phyloP scores from a whole-genome alignment of 1,140 invertebrate genomes.

The Zeugodacus cucurbitae region DNA sequence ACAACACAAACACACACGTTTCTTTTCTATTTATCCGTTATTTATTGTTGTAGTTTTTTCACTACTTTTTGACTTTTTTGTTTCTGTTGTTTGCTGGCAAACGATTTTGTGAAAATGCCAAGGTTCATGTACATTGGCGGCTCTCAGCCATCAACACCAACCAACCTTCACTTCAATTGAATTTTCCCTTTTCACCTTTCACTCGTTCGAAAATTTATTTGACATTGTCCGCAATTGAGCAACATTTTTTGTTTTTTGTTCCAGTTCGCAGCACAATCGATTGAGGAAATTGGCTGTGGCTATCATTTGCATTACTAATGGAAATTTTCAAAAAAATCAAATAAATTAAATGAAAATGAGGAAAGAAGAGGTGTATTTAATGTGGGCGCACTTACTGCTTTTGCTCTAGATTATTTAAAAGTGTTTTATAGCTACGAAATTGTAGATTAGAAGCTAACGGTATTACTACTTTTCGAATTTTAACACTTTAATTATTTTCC shows the following conservation, averaged over 20 bases:
- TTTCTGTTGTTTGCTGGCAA: background rate
- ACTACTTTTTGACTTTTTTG: background rate
- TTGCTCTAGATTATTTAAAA: no score
- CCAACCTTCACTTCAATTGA: background rate
- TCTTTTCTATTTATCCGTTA: background rate
- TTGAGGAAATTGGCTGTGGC: background rate
- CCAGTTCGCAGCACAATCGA: slow-evolving; percentile 25
- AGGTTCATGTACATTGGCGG: background rate
- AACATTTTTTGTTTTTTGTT: background rate
- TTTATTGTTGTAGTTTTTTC: background rate
- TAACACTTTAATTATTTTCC: no score
- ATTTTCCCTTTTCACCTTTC: background rate
- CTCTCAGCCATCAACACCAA: background rate
- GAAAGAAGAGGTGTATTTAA: background rate
- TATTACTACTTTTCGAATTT: no score
- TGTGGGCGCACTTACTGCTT: no score
- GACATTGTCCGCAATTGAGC: slow-evolving; percentile 15
- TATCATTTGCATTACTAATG: background rate
- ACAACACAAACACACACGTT: background rate
- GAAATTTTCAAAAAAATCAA: background rate
- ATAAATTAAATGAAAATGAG: background rate
- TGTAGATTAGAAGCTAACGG: no score
- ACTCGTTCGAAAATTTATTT: slow-evolving; percentile 8
- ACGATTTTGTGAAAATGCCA: slow-evolving; percentile 13
- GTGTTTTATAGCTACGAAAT: no score